Conservation (phyloP, 2,113 vertebrate species). For the Oreochromis spilurus region DNA sequence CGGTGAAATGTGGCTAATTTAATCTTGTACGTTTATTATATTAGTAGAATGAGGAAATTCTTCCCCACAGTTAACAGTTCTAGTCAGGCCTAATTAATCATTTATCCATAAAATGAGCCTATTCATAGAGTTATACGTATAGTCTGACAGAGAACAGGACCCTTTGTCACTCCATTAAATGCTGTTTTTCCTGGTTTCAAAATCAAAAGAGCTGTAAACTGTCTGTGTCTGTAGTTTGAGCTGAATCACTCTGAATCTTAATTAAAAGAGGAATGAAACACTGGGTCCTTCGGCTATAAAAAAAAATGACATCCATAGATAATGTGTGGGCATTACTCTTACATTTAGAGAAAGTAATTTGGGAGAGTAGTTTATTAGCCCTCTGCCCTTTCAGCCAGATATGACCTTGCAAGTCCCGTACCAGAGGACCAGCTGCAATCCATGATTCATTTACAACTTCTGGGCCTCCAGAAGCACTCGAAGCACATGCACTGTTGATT, state of each 20-base stretch:
- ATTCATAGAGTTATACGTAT: not conserved
- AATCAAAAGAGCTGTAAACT: constrained; percentile 9
- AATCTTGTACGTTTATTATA: not conserved
- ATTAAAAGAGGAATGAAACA: constrained; percentile 43
- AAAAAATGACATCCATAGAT: constrained; percentile 49
- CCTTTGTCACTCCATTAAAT: not conserved
- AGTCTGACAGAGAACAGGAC: not conserved
- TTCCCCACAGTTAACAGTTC: not conserved
- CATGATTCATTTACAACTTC: constrained; percentile 71
- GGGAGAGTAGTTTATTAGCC: constrained; percentile 53
- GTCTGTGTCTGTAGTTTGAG: not conserved
- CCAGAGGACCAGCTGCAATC: constrained; percentile 58
- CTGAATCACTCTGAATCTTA: constrained; percentile 26
- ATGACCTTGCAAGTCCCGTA: constrained; percentile 59
- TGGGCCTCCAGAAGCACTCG: constrained; percentile 43
- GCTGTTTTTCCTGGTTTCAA: not conserved
- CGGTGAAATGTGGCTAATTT: not conserved
- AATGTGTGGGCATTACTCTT: constrained; percentile 52
- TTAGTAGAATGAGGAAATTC: not conserved
- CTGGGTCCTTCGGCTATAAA: constrained; percentile 6
- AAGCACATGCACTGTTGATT: constrained; percentile 56
- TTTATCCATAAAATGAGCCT: not conserved
- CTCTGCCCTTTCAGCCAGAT: constrained; percentile 55
- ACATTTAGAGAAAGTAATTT: constrained; percentile 58
- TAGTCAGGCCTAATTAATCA: not conserved